These are phyloP conservation scores for Phoenicopterus ruber DNA, from an alignment of 2,113 vertebrate species.

Conservation along the genomic window DNA sequence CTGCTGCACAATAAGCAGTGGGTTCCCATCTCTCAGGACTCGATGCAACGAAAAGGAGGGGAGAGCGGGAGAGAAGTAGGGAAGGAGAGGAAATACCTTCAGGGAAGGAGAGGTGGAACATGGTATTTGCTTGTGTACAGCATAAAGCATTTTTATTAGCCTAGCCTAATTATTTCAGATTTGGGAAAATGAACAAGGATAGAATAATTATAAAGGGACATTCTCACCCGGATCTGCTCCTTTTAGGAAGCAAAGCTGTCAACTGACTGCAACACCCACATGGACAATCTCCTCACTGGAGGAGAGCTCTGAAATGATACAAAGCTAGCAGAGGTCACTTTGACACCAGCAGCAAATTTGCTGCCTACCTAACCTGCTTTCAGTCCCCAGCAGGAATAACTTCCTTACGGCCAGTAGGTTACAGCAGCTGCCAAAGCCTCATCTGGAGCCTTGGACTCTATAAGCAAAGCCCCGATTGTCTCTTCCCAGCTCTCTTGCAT, in stretches of 20 bases:
- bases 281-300: not conserved
- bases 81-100: not conserved
- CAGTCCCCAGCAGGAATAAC: not conserved
- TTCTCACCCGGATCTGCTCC: not conserved
- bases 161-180: not conserved
- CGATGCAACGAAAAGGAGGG: not conserved
- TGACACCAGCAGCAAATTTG: not conserved
- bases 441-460: not conserved
- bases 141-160: not conserved
- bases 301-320: not conserved
- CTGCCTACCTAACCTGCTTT: not conserved
- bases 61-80: not conserved
- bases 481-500: not conserved
- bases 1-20: not conserved
- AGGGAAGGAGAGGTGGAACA: not conserved
- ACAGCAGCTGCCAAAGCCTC: not conserved
- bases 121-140: not conserved
- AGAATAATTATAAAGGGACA: not conserved
- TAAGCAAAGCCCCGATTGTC: fast-evolving
- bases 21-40: not conserved
- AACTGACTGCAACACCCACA: not conserved
- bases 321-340: not conserved
- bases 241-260: not conserved
- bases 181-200: not conserved
- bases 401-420: not conserved